Base-by-base conservation (phyloP, 23 tunicate species). In the Corella eumyota region DNA sequence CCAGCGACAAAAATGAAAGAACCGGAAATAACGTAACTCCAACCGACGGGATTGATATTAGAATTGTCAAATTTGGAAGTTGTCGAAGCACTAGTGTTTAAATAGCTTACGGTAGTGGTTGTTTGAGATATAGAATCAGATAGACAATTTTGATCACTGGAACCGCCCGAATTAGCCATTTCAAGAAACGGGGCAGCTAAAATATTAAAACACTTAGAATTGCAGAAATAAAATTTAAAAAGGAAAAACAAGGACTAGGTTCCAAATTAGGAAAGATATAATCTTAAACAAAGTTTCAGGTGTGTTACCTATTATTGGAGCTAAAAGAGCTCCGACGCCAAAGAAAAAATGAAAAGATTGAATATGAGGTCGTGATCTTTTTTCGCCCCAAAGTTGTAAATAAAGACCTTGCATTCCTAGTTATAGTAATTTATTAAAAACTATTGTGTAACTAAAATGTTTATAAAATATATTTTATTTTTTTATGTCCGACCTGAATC, bases 11-110 rank as follows among this genome's bases (percentile, higher is more conserved):
- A 53, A 3, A 72, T 69, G 30, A 69, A 77, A 25, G 61, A 47
- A 3, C 80, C 96, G 3, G 96, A 84, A 1, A 88, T 88, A 29
- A 88, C 69, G 77, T 88, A 88, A 45, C 81, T 75, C 96, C 96
- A 88, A 0, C 77, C 88, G 20, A 78, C 77, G 1, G 96, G 96
- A 73, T 88, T 78, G 47, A 88, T 61, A 0, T 51, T 63, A 1
- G 61, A 23, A n/a, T n/a, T n/a, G n/a, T n/a, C n/a, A n/a, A n/a
- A n/a, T n/a, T n/a, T n/a, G n/a, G n/a, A n/a, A n/a, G n/a, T n/a
- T n/a, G n/a, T n/a, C n/a, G n/a, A n/a, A n/a, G n/a, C n/a, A n/a
- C n/a, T n/a, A n/a, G n/a, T n/a, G n/a, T n/a, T n/a, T n/a, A n/a
- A n/a, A n/a, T n/a, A n/a, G n/a, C n/a, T n/a, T n/a, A n/a, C n/a